Percentiles rank a stretch among this genome's conserved stretches.
phyloP scores from a whole-genome alignment of 2,888 invertebrate species.

The Amiota communis region DNA sequence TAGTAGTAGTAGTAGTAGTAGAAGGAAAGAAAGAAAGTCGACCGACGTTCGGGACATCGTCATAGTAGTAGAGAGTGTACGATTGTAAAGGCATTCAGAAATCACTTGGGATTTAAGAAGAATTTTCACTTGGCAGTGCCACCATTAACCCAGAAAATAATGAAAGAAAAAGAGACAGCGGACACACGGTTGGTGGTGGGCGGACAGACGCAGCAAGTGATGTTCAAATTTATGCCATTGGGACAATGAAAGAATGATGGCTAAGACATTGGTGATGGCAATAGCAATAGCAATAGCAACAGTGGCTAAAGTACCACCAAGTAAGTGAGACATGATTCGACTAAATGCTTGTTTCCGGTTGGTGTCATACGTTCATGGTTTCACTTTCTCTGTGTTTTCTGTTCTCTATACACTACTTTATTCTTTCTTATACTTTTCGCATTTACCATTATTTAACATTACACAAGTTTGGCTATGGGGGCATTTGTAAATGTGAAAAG shows the following conservation, averaged over 20 bases:
- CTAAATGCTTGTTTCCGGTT: constrained; percentile 19
- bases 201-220: background rate
- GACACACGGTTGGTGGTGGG: background rate
- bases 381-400: background rate
- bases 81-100: constrained; percentile 32
- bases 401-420: no score
- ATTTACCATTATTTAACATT: background rate
- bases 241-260: background rate
- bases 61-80: background rate
- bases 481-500: no score
- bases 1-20: no score
- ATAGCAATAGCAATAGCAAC: background rate
- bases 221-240: background rate
- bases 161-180: background rate
- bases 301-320: background rate
- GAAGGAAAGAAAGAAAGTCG: background rate
- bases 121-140: constrained; percentile 48
- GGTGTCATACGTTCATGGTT: background rate
- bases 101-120: constrained; percentile 57
- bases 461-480: no score
- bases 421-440: background rate
- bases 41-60: background rate
- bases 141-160: constrained; percentile 52
- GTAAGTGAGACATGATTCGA: background rate
- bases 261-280: background rate